These are phyloP conservation scores for Prorops nasuta DNA, from an alignment of 1,140 invertebrate species.

Conservation along the genomic window DNA sequence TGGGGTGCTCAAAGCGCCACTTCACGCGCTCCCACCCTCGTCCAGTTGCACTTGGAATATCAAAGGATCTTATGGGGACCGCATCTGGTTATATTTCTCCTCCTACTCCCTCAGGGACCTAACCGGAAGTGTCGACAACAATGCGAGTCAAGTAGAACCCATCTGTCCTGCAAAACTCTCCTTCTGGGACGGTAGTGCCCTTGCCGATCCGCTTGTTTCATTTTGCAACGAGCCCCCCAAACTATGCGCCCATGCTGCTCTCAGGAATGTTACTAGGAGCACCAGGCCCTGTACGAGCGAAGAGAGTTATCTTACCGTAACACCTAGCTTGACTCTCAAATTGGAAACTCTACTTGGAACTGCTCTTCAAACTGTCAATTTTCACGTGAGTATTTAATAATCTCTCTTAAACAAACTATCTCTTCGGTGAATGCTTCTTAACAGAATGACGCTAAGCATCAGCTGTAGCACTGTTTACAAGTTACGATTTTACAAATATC, in stretches of 20 bases:
- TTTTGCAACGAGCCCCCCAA: constrained; percentile 76
- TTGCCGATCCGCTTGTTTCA: constrained; percentile 58
- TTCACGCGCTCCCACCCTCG: constrained; percentile 80
- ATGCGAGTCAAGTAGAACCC: constrained; percentile 16
- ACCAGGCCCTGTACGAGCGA: constrained; percentile 73
- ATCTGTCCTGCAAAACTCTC: constrained; percentile 42
- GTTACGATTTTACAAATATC: too few relatives aligned
- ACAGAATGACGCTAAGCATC: too few relatives aligned
- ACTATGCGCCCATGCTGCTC: constrained; percentile 77
- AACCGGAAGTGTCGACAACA: constrained; percentile 45
- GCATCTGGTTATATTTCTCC: constrained; percentile 85
- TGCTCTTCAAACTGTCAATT: constrained; percentile 56
- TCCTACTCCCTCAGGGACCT: constrained; percentile 76
- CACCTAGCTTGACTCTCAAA: constrained; percentile 54
- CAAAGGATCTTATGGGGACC: constrained; percentile 71
- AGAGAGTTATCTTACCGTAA: constrained; percentile 77
- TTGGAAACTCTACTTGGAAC: constrained; percentile 56
- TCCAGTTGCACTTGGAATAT: constrained; percentile 86
- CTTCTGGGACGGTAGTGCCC: constrained; percentile 48
- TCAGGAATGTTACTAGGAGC: constrained; percentile 70
- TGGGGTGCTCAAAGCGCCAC: constrained; percentile 71
- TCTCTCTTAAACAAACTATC: too few relatives aligned
- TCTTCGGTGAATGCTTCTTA: too few relatives aligned
- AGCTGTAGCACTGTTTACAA: too few relatives aligned
- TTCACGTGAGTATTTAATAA: constrained; percentile 49